phyloP scores from a whole-genome alignment of 2,113 vertebrate genomes.

The Forbesichthys agassizii region DNA sequence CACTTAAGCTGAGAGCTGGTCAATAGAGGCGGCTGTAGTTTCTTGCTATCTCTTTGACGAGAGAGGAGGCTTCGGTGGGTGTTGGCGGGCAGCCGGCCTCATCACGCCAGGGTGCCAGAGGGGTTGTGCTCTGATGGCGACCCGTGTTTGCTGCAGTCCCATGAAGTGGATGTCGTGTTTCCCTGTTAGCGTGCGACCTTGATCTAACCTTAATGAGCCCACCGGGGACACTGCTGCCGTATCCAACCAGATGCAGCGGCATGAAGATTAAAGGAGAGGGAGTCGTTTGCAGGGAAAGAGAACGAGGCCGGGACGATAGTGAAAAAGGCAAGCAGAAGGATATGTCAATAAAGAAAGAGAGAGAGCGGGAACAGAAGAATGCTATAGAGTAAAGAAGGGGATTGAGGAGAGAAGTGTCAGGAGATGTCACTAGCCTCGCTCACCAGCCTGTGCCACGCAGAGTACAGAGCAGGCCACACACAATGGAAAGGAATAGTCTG shows the following conservation, averaged over 20 bases:
- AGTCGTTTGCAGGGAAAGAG: background rate
- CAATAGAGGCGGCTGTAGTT: slow-evolving; percentile 28
- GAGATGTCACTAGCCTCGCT: slow-evolving; percentile 14
- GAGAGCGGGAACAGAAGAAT: background rate
- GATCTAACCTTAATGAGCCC: slow-evolving; percentile 61
- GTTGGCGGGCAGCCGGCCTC: slow-evolving; percentile 40
- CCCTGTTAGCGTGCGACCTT: slow-evolving; percentile 41
- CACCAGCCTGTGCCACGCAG: slow-evolving; percentile 32
- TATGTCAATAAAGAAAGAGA: background rate
- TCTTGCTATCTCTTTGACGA: slow-evolving; percentile 46
- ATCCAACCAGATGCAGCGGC: background rate
- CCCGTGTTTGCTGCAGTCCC: slow-evolving; percentile 12
- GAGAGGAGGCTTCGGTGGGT: slow-evolving; percentile 47
- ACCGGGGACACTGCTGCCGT: slow-evolving; percentile 10
- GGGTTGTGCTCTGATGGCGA: slow-evolving; percentile 30
- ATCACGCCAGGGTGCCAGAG: slow-evolving; percentile 3
- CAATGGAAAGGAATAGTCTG: slow-evolving; percentile 30
- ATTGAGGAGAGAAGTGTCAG: background rate
- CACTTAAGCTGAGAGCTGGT: slow-evolving; percentile 4
- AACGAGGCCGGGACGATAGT: background rate
- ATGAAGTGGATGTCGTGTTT: slow-evolving; percentile 4
- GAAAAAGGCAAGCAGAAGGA: background rate
- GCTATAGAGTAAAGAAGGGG: background rate
- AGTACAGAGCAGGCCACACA: slow-evolving; percentile 37
- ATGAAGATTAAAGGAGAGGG: background rate